These are phyloP conservation scores for Panonychus citri DNA, from an alignment of 1,140 invertebrate genomes.

Conservation along the genomic window DNA sequence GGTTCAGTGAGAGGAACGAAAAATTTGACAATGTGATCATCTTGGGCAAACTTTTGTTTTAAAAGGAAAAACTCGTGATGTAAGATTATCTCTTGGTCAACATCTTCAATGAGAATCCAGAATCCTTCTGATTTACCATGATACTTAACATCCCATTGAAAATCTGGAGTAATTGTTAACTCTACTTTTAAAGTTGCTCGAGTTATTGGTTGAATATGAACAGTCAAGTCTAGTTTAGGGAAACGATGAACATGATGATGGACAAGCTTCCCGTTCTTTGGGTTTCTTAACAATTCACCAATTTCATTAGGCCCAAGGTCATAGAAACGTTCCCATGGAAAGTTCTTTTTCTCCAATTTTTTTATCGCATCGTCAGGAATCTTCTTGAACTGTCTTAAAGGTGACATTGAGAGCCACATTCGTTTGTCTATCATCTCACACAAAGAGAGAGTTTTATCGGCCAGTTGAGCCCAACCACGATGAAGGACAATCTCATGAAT, in stretches of 20 bases:
- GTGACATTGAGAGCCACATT: conserved; percentile 95
- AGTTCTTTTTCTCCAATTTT: conserved; percentile 95
- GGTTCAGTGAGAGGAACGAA: conserved; percentile 98
- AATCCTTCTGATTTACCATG: conserved; percentile 65
- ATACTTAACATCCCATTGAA: conserved; percentile 95
- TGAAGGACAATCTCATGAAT: conserved; percentile 85
- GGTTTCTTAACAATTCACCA: conserved; percentile 80
- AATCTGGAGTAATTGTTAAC: conserved; percentile 94
- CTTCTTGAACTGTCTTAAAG: conserved; percentile 86
- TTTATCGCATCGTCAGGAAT: conserved; percentile 94
- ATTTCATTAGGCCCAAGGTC: conserved; percentile 93
- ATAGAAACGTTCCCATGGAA: conserved; percentile 76
- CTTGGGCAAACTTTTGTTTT: conserved; percentile 75
- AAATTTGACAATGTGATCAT: conserved; percentile 92
- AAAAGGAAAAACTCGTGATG: conserved; percentile 95
- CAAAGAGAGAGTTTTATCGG: conserved; percentile 79
- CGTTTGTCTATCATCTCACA: conserved; percentile 97
- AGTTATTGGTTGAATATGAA: conserved; percentile 93
- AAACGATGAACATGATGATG: conserved; percentile 96
- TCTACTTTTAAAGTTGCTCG: conserved; percentile 79
- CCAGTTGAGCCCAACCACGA: conserved; percentile 86
- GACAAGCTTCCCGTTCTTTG: conserved; percentile 88
- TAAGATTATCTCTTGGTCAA: conserved; percentile 73
- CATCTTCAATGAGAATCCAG: conserved; percentile 96
- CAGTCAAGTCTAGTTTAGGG: conserved; percentile 76